These are phyloP conservation scores for Eubasilissa splendida DNA, from an alignment of 2,888 invertebrate genomes.

Conservation along the genomic window DNA sequence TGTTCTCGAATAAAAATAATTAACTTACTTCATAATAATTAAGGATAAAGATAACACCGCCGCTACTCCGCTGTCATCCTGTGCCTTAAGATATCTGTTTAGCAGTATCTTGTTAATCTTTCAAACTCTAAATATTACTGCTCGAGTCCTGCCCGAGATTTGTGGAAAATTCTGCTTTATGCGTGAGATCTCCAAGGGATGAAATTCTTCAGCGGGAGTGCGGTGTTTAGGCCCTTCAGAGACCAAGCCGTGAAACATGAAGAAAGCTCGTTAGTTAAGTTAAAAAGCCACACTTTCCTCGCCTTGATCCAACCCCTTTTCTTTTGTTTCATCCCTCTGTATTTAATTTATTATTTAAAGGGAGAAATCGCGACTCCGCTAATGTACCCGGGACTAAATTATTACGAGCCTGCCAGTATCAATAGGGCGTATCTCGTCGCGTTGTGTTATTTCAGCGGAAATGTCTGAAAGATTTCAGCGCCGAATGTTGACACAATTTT, in stretches of 20 bases:
- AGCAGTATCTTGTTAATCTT: conserved; percentile 55
- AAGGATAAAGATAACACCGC: conserved; percentile 55
- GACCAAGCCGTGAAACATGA: conserved; percentile 42
- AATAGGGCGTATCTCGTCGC: conserved; percentile 52
- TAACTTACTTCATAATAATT: conserved; percentile 55
- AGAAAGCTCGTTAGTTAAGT: conserved; percentile 58
- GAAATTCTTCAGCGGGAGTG: background rate
- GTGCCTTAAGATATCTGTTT: conserved; percentile 53
- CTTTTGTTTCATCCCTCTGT: conserved; percentile 52
- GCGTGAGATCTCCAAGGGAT: background rate
- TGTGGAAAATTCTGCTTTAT: background rate
- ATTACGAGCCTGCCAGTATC: conserved; percentile 44
- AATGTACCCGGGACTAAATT: conserved; percentile 31
- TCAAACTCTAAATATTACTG: conserved; percentile 20
- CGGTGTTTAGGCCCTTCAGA: background rate
- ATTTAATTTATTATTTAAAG: conserved; percentile 57
- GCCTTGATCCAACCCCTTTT: conserved; percentile 56
- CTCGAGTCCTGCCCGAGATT: background rate
- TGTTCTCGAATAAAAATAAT: conserved; percentile 56
- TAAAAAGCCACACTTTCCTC: conserved; percentile 57
- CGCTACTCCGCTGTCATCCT: conserved; percentile 43
- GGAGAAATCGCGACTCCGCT: conserved; percentile 37
- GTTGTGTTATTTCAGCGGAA: conserved; percentile 55
- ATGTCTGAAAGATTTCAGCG: conserved; percentile 26
- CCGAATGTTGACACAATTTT: conserved; percentile 42